Evolutionary conservation across 2,888 invertebrate genomes (phyloP).

Genomic region (Stictocephala bisonia): DNA sequence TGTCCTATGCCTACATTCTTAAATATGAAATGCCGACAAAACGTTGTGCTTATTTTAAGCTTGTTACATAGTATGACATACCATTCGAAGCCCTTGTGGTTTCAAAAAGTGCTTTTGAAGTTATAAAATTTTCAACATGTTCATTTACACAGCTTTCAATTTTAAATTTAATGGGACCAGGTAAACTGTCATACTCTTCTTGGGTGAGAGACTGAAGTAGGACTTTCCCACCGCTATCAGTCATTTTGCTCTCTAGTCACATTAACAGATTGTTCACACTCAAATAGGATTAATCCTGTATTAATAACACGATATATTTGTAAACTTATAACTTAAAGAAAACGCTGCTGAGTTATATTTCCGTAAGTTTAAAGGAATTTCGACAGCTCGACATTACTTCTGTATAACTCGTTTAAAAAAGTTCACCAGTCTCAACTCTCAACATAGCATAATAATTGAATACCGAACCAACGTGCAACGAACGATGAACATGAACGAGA

Average conservation of each 20-base stretch:
- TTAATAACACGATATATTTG: no score
- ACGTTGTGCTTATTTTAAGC: neutral
- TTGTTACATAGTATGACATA: conserved; percentile 62
- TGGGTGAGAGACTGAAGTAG: conserved; percentile 63
- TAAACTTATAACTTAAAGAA: no score
- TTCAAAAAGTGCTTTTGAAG: conserved; percentile 79
- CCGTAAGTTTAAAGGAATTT: no score
- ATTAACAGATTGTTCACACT: no score
- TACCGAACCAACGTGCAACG: no score
- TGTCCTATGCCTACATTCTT: neutral
- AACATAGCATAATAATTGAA: no score
- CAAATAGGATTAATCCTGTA: no score
- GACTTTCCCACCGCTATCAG: conserved; percentile 38
- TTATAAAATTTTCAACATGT: conserved; percentile 78
- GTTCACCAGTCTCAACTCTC: no score
- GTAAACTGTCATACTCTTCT: conserved; percentile 70
- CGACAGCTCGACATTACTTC: no score
- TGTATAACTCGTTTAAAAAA: no score
- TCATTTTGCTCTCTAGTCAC: conserved; percentile 39
- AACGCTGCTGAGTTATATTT: no score
- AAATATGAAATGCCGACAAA: neutral
- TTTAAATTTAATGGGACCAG: conserved; percentile 70
- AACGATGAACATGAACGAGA: no score
- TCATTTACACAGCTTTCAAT: conserved; percentile 71
- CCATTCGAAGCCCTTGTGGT: conserved; percentile 73